Evolutionary conservation across 2,888 invertebrate species (phyloP), one percentile per base, ranked within the genome.

Genomic region (Laothoe populi): DNA sequence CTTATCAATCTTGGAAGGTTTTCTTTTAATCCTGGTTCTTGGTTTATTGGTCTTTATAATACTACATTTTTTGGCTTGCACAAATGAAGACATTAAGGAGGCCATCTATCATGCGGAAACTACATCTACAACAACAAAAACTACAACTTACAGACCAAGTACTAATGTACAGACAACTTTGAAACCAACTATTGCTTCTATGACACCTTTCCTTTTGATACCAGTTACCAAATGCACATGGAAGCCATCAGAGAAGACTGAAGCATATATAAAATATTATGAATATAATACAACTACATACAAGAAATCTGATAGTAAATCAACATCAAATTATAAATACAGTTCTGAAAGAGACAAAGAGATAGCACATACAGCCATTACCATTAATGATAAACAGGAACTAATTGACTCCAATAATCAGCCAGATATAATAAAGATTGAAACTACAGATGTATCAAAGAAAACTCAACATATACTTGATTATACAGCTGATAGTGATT

Each of bases 51-150:
- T 81, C 11, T 89, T 90, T 70, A 65, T 88, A 45, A 75, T 84
- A 61, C 66, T 89, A 23, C 91, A 92, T 64, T 73, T 89, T 7
- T 24, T 84, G 35, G 79, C 70, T 10, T 91, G 90, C 67, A 57
- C 68, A 1, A 45, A 59, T 16, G 57, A 57, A 10, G 24, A 60
- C n/a, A 59, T 35, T 31, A 60, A 4, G 16, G 38, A 26, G 10
- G 0, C 10, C 11, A 1, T 53, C 11, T 49, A 49, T 49, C 16
- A 0, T 11, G 35, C 19, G 35, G 31, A 19, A 16, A 1, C 13
- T 1, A 57, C 19, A 16, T 0, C 13, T 1, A 57, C 19, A 19
- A 1, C 21, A 1, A 13, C 13, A 42, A 58, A n/a, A 7, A 61
- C 48, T 16, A 59, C 42, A 40, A 38, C 62, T 4, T 62, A 65